Conservation (phyloP, 2,797 vertebrate genomes). For the Apogon hyalosoma region DNA sequence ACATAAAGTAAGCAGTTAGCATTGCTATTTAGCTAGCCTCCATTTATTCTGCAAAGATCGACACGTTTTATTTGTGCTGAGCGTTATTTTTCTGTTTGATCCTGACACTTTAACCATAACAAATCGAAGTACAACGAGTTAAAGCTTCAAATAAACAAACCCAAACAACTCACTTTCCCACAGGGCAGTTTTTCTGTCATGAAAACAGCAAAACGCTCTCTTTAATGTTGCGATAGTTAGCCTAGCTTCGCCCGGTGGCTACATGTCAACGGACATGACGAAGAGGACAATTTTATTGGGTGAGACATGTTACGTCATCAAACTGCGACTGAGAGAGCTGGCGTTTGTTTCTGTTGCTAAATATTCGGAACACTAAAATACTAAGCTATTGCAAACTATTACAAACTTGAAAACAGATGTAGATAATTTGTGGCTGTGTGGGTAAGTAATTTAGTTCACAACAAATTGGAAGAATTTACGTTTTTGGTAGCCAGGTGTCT, state of each 20-base stretch:
- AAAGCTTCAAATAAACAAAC: fast-evolving
- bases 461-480: too few species aligned
- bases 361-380: background rate
- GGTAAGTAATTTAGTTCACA: slow-evolving; percentile 15
- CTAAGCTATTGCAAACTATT: background rate
- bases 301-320: slow-evolving; percentile 44
- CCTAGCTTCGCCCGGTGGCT: slow-evolving; percentile 46
- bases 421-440: background rate
- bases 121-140: fast-evolving
- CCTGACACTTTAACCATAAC: background rate
- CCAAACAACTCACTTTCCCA: background rate
- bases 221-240: slow-evolving; percentile 44
- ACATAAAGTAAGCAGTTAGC: slow-evolving; percentile 11
- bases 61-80: slow-evolving; percentile 16
- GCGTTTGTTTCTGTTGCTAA: slow-evolving; percentile 31
- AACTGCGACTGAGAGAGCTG: slow-evolving; percentile 39
- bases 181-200: too few species aligned
- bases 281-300: slow-evolving; percentile 45
- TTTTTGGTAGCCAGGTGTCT: too few species aligned
- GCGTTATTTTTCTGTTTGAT: too few species aligned
- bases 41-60: slow-evolving; percentile 15
- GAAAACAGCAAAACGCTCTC: slow-evolving; percentile 33
- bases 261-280: background rate
- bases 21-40: slow-evolving; percentile 47
- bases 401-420: background rate